A percentile compares a stretch with the other conserved stretches of the same genome.
These are phyloP conservation scores for Chouioia cunea DNA, from an alignment of 2,888 invertebrate genomes.

Conservation along the genomic window DNA sequence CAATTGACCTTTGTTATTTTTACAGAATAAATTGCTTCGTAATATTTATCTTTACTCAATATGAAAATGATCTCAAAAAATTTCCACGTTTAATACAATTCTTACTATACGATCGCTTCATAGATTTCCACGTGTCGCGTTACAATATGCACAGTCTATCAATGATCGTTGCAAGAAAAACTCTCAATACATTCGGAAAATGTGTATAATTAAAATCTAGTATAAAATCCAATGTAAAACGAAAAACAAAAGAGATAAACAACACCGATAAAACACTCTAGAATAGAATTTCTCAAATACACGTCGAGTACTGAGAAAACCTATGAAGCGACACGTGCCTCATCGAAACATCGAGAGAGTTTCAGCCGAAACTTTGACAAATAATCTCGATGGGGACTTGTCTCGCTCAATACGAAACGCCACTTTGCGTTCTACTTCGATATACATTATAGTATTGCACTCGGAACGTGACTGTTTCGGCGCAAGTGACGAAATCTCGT, in stretches of 20 bases:
- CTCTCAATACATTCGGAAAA: no score
- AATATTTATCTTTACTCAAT: slow-evolving; percentile 14
- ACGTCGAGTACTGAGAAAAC: slow-evolving; percentile 27
- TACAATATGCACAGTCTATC: slow-evolving; percentile 9
- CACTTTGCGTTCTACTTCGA: slow-evolving; percentile 26
- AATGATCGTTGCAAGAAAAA: no score
- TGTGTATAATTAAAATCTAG: no score
- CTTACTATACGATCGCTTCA: slow-evolving; percentile 16
- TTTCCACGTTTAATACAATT: slow-evolving; percentile 30
- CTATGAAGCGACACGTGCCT: slow-evolving; percentile 5
- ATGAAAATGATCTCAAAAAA: slow-evolving; percentile 41
- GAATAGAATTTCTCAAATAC: slow-evolving; percentile 9
- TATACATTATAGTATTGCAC: slow-evolving; percentile 22
- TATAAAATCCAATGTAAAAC: background rate
- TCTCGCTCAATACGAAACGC: background rate
- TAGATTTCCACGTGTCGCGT: slow-evolving; percentile 20
- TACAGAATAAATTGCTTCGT: slow-evolving; percentile 34
- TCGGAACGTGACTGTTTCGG: no score
- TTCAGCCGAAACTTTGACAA: background rate
- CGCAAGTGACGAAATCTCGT: no score
- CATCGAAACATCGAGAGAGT: background rate
- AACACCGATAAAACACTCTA: slow-evolving; percentile 1
- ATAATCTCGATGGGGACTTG: slow-evolving; percentile 2
- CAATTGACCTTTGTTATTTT: slow-evolving; percentile 42
- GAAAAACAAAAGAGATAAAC: background rate